Base-by-base conservation (phyloP, 2,888 invertebrate genomes). In the Tryphoninae sp. region DNA sequence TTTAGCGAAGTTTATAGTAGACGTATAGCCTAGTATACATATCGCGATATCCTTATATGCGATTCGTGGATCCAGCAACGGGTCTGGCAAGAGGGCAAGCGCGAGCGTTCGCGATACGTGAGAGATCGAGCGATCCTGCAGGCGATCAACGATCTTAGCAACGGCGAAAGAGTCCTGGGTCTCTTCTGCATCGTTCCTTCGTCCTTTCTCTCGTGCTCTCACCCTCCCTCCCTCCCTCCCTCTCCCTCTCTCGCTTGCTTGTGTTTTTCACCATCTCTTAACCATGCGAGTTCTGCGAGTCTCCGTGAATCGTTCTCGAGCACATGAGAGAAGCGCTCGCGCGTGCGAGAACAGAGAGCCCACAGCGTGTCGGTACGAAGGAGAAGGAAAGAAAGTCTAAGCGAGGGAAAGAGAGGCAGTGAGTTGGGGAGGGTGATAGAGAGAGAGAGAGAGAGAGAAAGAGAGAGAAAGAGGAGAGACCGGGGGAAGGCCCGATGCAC, bases 281-380 rank as follows among this genome's bases (percentile, higher is more conserved):
- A 59, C 78, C 51, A 69, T 71, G 71, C 81, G 55, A 78, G 78
- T 81, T 74, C 78, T 74, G 33, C 75, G 75, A 67, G 67, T 76
- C 78, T 49, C 45, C 13, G 45, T 61, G 69, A 69, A 85, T 86
- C 84, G 86, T 86, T 86, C 86, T 86, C 86, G 86, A 86, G 87
- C 83, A 86, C 86, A 85, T 84, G 87, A 87, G 64, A 33, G 33
- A 33, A 33, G 33, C 33, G 33, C 33, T 33, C 33, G 33, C 68
- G 42, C 64, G 19, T 22, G 19, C 26, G 68, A 71, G 80, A 81
- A 33, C 33, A 33, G 33, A 82, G 80, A 26, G 42, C 19, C 16
- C 72, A 58, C 64, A 45, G 59, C 61, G 53, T 64, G 73, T 80
- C 77, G 72, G 62, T 33, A 62, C 61, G 68, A 79, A 19, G 49